Evolutionary conservation across 2,888 invertebrate genomes (phyloP), one percentile per base, ranked within the genome.

Genomic region (Macrosoma leucophasiata): DNA sequence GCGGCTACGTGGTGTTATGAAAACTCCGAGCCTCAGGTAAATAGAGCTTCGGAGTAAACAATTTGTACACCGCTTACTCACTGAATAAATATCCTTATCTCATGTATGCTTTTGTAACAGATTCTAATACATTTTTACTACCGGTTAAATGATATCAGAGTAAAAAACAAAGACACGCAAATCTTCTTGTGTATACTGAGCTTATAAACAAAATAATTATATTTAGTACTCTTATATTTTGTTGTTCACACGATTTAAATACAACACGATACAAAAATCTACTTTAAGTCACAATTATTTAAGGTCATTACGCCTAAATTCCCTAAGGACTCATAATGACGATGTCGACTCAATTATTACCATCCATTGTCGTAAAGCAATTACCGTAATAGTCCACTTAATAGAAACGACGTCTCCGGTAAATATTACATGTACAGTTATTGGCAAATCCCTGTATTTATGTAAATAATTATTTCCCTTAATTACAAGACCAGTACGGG

Each of bases 401-500:
- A 65, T 65, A 62, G 58, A 57, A 69, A 65, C 61, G 62, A 59
- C 61, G 62, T 70, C 68, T 65, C 44, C 55, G 55, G 62, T 69
- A 66, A 75, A 72, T 72, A 71, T 71, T 64, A 67, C 61, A 46
- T 46, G 48, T 61, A 65, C 63, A 55, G 60, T 69, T 71, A 75
- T 73, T 60, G 67, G 66, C 48, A 58, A 69, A 68, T 67, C 59
- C 53, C 51, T 50, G 62, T 76, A 74, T 68, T 70, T 75, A 74
- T 67, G 64, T 65, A 70, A 74, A 73, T 70, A 81, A 81, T 78
- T 76, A 82, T 74, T 77, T 69, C 58, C 46, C 66, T 52, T 82
- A 79, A 82, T 81, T 81, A 79, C 69, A 65, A 55, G 58, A 52
- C 58, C 64, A 54, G 58, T 55, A 56, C 59, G 45, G 64, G 53